Evolutionary conservation across 2,797 vertebrate species (phyloP).

Genomic region (Naso thynnoides): DNA sequence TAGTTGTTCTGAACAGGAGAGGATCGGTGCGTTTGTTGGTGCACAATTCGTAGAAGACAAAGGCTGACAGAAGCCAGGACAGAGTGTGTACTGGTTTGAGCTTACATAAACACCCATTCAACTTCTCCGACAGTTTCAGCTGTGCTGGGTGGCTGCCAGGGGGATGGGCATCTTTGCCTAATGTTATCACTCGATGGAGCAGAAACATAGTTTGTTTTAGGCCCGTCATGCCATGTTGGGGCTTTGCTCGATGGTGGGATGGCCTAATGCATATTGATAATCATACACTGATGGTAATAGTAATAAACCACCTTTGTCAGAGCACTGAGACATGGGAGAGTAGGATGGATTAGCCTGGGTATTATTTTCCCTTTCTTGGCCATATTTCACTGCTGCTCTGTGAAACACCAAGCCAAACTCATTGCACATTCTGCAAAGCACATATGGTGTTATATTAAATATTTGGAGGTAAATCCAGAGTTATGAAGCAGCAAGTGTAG

Average conservation of each 20-base stretch:
- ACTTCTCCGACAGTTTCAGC: slow-evolving; percentile 65
- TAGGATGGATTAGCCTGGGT: slow-evolving; percentile 76
- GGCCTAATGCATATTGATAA: slow-evolving; percentile 77
- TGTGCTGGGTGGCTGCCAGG: slow-evolving; percentile 41
- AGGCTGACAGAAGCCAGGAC: slow-evolving; percentile 62
- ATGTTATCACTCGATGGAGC: slow-evolving; percentile 67
- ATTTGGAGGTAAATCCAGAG: slow-evolving; percentile 81
- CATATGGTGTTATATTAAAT: slow-evolving; percentile 85
- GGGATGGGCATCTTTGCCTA: slow-evolving; percentile 65
- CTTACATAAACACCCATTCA: slow-evolving; percentile 73
- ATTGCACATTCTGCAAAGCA: slow-evolving; percentile 79
- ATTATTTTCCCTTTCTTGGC: slow-evolving; percentile 76
- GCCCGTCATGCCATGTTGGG: slow-evolving; percentile 63
- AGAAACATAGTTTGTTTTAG: slow-evolving; percentile 72
- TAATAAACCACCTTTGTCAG: slow-evolving; percentile 80
- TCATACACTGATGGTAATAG: slow-evolving; percentile 74
- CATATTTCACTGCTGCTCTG: slow-evolving; percentile 74
- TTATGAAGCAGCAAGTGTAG: slow-evolving; percentile 73
- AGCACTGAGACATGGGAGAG: slow-evolving; percentile 58
- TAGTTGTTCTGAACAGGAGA: slow-evolving; percentile 72
- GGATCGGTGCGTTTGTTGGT: slow-evolving; percentile 77
- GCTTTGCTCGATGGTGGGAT: slow-evolving; percentile 61
- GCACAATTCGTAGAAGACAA: slow-evolving; percentile 79
- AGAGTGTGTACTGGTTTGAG: slow-evolving; percentile 30
- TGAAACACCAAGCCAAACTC: slow-evolving; percentile 70